These are phyloP conservation scores for Mimumesa dahlbomi DNA, from an alignment of 2,888 invertebrate species.

Conservation along the genomic window DNA sequence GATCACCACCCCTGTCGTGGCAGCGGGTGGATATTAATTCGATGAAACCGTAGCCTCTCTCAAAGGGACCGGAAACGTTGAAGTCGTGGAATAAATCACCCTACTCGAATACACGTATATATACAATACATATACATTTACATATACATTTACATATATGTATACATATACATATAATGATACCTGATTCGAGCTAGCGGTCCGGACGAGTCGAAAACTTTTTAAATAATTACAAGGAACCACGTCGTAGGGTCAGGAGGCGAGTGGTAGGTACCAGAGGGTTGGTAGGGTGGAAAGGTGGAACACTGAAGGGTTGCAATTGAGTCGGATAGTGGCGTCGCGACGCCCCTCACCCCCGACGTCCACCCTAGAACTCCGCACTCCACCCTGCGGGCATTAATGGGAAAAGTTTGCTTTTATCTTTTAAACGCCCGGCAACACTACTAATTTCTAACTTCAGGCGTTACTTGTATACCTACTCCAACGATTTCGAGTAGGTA, in stretches of 20 bases:
- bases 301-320: slow-evolving; percentile 69
- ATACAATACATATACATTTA: too few species aligned
- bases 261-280: too few species aligned
- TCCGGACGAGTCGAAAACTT: slow-evolving; percentile 68
- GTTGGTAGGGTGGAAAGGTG: slow-evolving; percentile 13
- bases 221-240: slow-evolving; percentile 77
- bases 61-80: slow-evolving; percentile 15
- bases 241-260: slow-evolving; percentile 37
- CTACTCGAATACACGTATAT: slow-evolving; percentile 40
- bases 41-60: not conserved
- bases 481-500: slow-evolving; percentile 57
- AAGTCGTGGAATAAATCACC: slow-evolving; percentile 55
- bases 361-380: slow-evolving; percentile 20
- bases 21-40: slow-evolving; percentile 22
- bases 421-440: slow-evolving; percentile 79
- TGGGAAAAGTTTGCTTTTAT: slow-evolving; percentile 80
- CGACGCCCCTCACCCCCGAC: slow-evolving; percentile 29
- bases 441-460: slow-evolving; percentile 78
- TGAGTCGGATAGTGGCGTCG: slow-evolving; percentile 72
- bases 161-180: slow-evolving; percentile 57
- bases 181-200: slow-evolving; percentile 50
- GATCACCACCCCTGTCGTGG: not conserved
- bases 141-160: too few species aligned
- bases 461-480: slow-evolving; percentile 72
- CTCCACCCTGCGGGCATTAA: slow-evolving; percentile 70